Percentiles rank a stretch among this genome's conserved stretches.
Evolutionary conservation across 2,888 invertebrate genomes (phyloP).

Genomic region (Pseudoips prasinana): DNA sequence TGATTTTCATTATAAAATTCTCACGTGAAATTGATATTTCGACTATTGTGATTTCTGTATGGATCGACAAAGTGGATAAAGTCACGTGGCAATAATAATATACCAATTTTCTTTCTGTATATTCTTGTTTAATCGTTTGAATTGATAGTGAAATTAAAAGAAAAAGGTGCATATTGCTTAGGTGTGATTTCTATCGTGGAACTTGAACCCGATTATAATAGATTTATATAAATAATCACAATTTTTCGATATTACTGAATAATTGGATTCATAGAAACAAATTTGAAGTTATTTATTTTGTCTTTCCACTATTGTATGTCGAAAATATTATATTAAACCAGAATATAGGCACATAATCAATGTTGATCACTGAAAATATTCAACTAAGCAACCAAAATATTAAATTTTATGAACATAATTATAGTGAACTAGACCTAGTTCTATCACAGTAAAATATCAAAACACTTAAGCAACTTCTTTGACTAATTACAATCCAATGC

Average conservation of each 20-base stretch:
- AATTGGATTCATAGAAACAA: conserved; percentile 1
- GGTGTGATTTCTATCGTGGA: conserved; percentile 12
- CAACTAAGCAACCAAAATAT: conserved; percentile 15
- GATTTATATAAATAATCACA: conserved; percentile 3
- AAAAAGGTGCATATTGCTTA: too few species aligned
- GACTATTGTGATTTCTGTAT: too few species aligned
- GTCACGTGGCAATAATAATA: too few species aligned
- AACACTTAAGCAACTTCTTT: conserved; percentile 39
- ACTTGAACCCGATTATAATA: conserved; percentile 18
- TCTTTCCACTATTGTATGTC: conserved; percentile 2
- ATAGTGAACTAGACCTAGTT: conserved; percentile 58
- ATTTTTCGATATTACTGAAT: conserved; percentile 1
- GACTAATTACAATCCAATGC: conserved; percentile 6
- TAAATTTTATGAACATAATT: conserved; percentile 33
- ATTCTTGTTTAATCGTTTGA: too few species aligned
- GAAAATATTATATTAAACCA: conserved; percentile 8
- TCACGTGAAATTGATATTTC: too few species aligned
- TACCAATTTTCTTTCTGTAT: too few species aligned
- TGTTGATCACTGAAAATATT: conserved; percentile 5
- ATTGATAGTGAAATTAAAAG: too few species aligned
- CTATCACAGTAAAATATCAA: conserved; percentile 80
- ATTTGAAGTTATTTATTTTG: too few species aligned
- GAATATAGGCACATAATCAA: conserved; percentile 10
- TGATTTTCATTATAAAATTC: too few species aligned
- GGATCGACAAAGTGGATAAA: too few species aligned